Percentiles rank a stretch among this genome's conserved stretches.
Evolutionary conservation across 2,888 invertebrate species (phyloP).

Genomic region (Zootermopsis nevadensis): DNA sequence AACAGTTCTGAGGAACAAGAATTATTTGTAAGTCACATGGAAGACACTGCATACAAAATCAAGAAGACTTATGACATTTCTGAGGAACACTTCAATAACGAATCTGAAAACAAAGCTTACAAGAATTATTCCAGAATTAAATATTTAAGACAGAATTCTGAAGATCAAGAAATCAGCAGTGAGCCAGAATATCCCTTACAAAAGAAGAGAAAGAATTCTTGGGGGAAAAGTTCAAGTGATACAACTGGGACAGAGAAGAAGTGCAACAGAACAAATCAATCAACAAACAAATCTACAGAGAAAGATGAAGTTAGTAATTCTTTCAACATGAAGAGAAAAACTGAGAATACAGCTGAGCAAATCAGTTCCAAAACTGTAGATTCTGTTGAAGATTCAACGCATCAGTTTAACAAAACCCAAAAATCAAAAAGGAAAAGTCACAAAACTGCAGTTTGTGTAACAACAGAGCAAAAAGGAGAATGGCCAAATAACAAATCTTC

Average conservation of each 20-base stretch:
- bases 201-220: too few relatives aligned
- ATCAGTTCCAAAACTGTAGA: slow-evolving; percentile 46
- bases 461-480: neutral
- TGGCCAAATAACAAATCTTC: neutral
- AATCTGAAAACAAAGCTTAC: neutral
- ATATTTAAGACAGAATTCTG: neutral
- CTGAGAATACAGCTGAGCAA: neutral
- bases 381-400: slow-evolving; percentile 34
- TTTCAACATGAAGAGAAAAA: neutral
- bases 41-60: neutral
- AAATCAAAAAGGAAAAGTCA: neutral
- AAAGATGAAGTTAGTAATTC: neutral
- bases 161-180: neutral
- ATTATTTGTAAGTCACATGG: neutral
- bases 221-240: too few relatives aligned
- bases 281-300: neutral
- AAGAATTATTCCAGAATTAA: neutral
- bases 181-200: too few relatives aligned
- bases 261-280: neutral
- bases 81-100: neutral
- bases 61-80: neutral
- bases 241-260: neutral
- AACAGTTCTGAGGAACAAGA: neutral
- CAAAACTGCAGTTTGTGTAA: neutral
- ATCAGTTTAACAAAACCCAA: neutral